phyloP scores from a whole-genome alignment of 2,797 vertebrate genomes.

The Artibeus jamaicensis region DNA sequence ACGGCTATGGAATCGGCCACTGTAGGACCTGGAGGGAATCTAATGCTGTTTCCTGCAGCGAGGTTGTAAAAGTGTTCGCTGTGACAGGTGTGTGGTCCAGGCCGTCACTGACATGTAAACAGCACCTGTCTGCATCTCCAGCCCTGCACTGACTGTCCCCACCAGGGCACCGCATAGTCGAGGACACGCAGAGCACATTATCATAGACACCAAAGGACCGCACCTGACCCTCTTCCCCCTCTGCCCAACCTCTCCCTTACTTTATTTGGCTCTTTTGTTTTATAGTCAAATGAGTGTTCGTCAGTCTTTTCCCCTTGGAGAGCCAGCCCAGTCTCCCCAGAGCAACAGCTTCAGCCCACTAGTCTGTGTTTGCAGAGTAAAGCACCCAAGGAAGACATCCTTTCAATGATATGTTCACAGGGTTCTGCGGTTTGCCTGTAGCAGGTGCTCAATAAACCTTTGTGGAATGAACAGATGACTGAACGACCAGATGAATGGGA shows the following conservation, averaged over 20 bases:
- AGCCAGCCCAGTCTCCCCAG: not conserved
- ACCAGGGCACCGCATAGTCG: not conserved
- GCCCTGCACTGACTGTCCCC: not conserved
- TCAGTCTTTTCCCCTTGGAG: not conserved
- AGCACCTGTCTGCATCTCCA: not conserved
- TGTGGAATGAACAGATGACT: not conserved
- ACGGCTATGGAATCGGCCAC: not conserved
- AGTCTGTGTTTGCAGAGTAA: not conserved
- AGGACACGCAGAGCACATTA: not conserved
- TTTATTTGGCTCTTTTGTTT: not conserved
- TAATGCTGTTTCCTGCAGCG: not conserved
- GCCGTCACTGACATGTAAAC: not conserved
- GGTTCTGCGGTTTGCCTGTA: not conserved
- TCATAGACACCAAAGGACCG: fast-evolving
- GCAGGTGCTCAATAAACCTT: not conserved
- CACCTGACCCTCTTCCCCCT: not conserved
- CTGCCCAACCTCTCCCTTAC: not conserved
- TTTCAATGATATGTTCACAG: not conserved
- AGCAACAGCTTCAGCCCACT: not conserved
- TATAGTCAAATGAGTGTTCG: not conserved
- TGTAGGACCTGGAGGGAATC: not conserved
- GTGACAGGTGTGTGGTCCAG: not conserved
- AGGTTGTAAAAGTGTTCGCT: not conserved
- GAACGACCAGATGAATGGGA: not conserved
- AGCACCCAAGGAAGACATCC: not conserved